Percentiles rank a stretch among this genome's conserved stretches.
Conservation (phyloP, 2,888 invertebrate species). For the Mechanitis mazaeus region DNA sequence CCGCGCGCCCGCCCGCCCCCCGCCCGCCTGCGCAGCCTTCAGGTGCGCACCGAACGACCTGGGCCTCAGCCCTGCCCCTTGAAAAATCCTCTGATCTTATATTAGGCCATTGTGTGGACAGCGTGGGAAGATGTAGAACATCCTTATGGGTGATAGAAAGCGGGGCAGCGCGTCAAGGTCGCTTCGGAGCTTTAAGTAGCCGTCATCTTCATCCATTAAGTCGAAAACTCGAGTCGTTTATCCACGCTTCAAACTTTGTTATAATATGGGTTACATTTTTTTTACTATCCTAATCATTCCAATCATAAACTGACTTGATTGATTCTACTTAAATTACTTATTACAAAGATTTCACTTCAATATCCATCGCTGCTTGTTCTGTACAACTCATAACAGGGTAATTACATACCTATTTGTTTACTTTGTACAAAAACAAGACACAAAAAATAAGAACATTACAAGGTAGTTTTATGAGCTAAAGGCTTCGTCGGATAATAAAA, state of each 20-base stretch:
- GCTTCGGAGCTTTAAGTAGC: slow-evolving; percentile 40
- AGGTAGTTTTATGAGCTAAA: slow-evolving; percentile 4
- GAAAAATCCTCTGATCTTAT: slow-evolving; percentile 34
- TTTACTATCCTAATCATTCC: no score
- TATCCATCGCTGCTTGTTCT: no score
- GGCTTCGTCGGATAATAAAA: slow-evolving; percentile 4
- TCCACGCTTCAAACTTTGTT: not conserved
- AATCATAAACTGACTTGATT: no score
- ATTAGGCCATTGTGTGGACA: slow-evolving; percentile 28
- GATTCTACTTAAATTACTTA: no score
- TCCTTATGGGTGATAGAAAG: slow-evolving; percentile 33
- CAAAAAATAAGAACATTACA: slow-evolving; percentile 6
- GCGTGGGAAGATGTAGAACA: slow-evolving; percentile 1
- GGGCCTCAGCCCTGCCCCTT: slow-evolving; percentile 44
- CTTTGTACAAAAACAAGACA: not conserved
- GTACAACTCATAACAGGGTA: not conserved
- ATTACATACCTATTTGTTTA: not conserved
- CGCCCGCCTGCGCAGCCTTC: slow-evolving; percentile 46
- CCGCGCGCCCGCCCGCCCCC: slow-evolving; percentile 39
- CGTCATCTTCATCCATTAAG: not conserved
- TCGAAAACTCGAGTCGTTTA: no score
- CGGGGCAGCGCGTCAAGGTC: slow-evolving; percentile 58
- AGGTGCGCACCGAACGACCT: slow-evolving; percentile 42
- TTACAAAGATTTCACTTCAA: no score
- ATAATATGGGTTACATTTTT: no score